These are phyloP conservation scores for Platygyra sinensis DNA, from an alignment of 64 coral and sea anemone species.

Conservation along the genomic window DNA sequence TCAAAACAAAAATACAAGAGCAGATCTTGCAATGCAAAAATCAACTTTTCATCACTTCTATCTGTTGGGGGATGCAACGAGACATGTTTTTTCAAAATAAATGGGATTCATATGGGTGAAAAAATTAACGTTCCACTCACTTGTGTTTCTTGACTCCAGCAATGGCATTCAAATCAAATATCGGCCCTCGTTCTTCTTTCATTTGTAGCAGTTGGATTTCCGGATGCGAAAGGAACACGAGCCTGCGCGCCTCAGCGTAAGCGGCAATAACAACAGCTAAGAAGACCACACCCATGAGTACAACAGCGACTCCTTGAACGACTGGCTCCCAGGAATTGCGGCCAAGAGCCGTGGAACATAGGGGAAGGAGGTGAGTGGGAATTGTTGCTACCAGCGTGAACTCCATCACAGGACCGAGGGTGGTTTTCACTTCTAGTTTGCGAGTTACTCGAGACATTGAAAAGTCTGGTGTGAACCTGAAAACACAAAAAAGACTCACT, in stretches of 20 bases:
- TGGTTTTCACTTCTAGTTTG: conserved; percentile 82
- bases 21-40: no score
- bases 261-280: conserved; percentile 70
- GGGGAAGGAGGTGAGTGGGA: conserved; percentile 91
- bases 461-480: conserved; percentile 98
- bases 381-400: conserved; percentile 97
- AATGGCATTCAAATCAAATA: conserved; percentile 90
- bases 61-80: no score
- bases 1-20: no score
- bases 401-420: conserved; percentile 90
- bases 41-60: no score
- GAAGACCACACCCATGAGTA: conserved; percentile 73
- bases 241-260: conserved; percentile 78
- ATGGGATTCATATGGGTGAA: no score
- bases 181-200: conserved; percentile 65
- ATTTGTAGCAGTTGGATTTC: conserved; percentile 68
- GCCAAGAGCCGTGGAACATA: conserved; percentile 88
- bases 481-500: background rate
- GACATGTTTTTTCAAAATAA: no score
- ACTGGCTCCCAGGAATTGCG: conserved; percentile 83
- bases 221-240: conserved; percentile 64
- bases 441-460: conserved; percentile 96
- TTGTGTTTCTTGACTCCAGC: conserved; percentile 73
- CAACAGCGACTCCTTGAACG: conserved; percentile 41
- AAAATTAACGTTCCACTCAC: conserved; percentile 10